phyloP scores from a whole-genome alignment of 2,113 vertebrate species.

The Sphyrna mokarran region DNA sequence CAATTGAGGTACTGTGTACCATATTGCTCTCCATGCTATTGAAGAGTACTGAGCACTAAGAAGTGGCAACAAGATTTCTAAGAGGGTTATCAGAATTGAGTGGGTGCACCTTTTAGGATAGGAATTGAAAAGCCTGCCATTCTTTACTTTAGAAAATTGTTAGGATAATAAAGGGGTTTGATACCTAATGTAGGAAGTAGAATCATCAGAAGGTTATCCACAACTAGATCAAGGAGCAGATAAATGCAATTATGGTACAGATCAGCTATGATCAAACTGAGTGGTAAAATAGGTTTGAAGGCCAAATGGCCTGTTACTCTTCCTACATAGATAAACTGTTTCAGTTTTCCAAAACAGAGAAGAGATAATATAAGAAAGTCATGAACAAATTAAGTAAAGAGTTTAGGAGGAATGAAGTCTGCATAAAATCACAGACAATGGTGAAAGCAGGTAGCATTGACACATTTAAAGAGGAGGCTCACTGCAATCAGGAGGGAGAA shows the following conservation, averaged over 20 bases:
- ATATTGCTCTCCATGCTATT: not conserved
- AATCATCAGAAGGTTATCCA: not conserved
- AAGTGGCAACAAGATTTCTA: not conserved
- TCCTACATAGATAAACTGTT: not conserved
- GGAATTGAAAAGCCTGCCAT: not conserved
- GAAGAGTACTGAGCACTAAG: not conserved
- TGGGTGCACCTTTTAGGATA: not conserved
- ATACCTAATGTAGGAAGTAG: not conserved
- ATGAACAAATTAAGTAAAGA: not conserved
- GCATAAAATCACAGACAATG: not conserved
- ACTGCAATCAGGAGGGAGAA: not conserved
- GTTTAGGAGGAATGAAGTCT: not conserved
- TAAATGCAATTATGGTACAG: not conserved
- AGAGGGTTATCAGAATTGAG: not conserved
- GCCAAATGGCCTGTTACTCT: not conserved
- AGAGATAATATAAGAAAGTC: not conserved
- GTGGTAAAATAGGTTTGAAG: not conserved
- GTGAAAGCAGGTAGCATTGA: not conserved
- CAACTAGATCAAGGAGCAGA: not conserved
- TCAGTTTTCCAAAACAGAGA: not conserved
- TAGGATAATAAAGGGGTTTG: not conserved
- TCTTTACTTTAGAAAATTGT: not conserved
- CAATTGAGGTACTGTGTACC: not conserved
- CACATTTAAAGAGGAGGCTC: not conserved
- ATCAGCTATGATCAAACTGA: not conserved